These are phyloP conservation scores for Sciaenops ocellatus DNA, from an alignment of 2,797 vertebrate species.

Conservation along the genomic window DNA sequence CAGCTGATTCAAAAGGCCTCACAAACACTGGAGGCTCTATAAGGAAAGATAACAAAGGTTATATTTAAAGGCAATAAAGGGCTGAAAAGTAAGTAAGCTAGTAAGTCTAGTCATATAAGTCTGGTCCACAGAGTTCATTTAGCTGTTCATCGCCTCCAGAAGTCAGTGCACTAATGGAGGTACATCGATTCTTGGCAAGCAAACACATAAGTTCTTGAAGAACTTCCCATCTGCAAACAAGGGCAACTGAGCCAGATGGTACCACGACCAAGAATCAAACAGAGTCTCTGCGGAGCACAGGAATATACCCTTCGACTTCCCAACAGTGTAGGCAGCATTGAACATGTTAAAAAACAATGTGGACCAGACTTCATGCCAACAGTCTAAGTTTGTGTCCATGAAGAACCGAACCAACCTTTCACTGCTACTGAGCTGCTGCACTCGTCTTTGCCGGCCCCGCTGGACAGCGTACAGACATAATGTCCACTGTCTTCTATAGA, in stretches of 20 bases:
- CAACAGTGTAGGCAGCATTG: not conserved
- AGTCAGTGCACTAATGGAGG: not conserved
- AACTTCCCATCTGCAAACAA: too few species aligned
- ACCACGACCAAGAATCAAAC: too few species aligned
- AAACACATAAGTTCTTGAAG: too few species aligned
- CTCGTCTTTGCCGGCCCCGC: constrained; percentile 92
- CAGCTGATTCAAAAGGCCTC: constrained; percentile 90
- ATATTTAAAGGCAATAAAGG: not conserved
- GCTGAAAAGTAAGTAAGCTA: not conserved
- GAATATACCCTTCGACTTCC: too few species aligned
- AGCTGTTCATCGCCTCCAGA: not conserved
- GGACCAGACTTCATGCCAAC: constrained; percentile 36
- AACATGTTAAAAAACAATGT: constrained; percentile 29
- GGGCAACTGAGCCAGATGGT: too few species aligned
- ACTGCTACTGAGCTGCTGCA: constrained; percentile 89
- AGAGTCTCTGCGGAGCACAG: too few species aligned
- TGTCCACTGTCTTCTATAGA: constrained; percentile 90
- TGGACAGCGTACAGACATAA: constrained; percentile 92
- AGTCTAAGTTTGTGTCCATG: not conserved
- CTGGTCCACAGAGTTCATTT: constrained; percentile 49
- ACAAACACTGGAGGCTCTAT: constrained; percentile 92
- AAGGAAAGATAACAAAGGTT: constrained; percentile 60
- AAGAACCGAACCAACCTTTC: constrained; percentile 77
- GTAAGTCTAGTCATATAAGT: constrained; percentile 6
- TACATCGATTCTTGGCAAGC: not conserved